Percentiles rank a stretch among this genome's conserved stretches.
Conservation (phyloP, 2,113 vertebrate species). For the Gnathonemus longibarbis region DNA sequence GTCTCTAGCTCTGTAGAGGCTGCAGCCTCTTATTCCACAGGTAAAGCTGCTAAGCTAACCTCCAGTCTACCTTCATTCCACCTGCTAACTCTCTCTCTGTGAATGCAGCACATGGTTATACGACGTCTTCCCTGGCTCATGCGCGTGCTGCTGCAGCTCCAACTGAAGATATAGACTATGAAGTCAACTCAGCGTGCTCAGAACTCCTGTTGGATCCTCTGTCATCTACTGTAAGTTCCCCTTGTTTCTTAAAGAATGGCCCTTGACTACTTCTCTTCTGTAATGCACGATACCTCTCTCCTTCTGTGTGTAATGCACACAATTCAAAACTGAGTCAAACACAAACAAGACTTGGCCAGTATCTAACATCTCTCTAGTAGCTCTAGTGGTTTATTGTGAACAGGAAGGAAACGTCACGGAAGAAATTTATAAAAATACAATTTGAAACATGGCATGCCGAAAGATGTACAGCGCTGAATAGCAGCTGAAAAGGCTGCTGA, state of each 20-base stretch:
- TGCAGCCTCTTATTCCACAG: not conserved
- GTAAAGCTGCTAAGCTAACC: not conserved
- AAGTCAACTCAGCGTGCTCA: not conserved
- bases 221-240: not conserved
- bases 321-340: not conserved
- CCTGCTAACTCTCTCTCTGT: not conserved
- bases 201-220: not conserved
- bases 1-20: not conserved
- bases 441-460: not conserved
- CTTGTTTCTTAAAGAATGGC: not conserved
- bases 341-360: not conserved
- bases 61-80: not conserved
- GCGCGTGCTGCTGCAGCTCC: not conserved
- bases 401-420: not conserved
- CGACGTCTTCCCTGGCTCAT: not conserved
- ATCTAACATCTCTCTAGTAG: not conserved
- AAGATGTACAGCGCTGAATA: not conserved
- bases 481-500: not conserved
- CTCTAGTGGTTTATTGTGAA: not conserved
- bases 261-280: not conserved
- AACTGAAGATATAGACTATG: not conserved
- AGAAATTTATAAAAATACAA: not conserved
- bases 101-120: not conserved
- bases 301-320: not conserved
- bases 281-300: not conserved